Evolutionary conservation across 2,113 vertebrate species (phyloP), one percentile per base, ranked within the genome.

Genomic region (Rana temporaria): DNA sequence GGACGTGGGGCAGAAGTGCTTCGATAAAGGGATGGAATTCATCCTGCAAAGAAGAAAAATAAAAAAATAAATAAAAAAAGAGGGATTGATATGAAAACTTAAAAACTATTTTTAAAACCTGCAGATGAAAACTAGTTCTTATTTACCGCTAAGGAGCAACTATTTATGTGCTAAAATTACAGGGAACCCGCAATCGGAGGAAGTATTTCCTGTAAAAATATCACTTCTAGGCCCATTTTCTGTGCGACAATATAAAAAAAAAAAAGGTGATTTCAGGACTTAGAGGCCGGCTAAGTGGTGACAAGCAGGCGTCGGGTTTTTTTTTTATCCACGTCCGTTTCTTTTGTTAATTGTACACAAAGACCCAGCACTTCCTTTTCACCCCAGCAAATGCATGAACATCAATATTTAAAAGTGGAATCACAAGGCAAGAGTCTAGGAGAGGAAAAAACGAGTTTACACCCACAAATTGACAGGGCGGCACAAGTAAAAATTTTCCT

Each of bases 11-110:
- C 91, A 99, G 95, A 93, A 99, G 96, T 86, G 98, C 98, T 95
- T 99, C 98, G 8, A 99, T 99, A 94, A 99, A 99, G 88, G 98
- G 98, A 96, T 99, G 98, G 93, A 99, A 99, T 90, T 99, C 98
- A 97, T 99, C 98, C 98, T 99, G 90, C 30, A 86, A 82, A 48
- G 16, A 12, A 3, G 55, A 7, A 42, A 62, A 42, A 17, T 17
- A 12, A 20, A 38, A 20, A 1, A 32, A 22, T 69, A 1, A 66
- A 1, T 30, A 1, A 38, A 38, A 6, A 38, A 78, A 14, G 26
- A 79, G 32, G 57, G 15, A 56, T 19, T n/a, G 2, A 15, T 11
- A 77, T 30, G n/a, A 76, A 42, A 78, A 64, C 71, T 32, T 17
- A 30, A 42, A 42, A 42, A 4, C 7, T 34, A 16, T 77, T 64